Conservation (phyloP, 2,888 invertebrate genomes). For the Melanostoma mellinum region DNA sequence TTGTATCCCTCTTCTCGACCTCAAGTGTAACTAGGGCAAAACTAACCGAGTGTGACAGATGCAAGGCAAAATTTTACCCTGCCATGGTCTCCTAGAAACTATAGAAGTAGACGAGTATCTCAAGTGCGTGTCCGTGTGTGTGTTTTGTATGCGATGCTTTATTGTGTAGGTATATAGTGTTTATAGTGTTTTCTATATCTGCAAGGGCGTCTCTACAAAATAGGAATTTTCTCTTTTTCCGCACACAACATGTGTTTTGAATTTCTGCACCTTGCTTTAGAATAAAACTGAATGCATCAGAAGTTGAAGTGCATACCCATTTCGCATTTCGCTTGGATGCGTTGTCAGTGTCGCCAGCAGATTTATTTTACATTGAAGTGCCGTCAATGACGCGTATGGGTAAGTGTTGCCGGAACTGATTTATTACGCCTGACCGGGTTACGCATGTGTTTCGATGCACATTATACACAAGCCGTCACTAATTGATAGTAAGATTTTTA, state of each 20-base stretch:
- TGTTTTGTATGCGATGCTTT: not conserved
- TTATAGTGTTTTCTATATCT: slow-evolving; percentile 4
- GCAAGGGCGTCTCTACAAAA: slow-evolving; percentile 27
- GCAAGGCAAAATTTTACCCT: slow-evolving; percentile 32
- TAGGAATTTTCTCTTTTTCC: not conserved
- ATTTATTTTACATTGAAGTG: slow-evolving; percentile 51
- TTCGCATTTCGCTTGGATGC: slow-evolving; percentile 33
- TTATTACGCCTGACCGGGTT: slow-evolving; percentile 69
- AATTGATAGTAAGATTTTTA: slow-evolving; percentile 59
- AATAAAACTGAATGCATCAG: not conserved
- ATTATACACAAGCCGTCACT: slow-evolving; percentile 45
- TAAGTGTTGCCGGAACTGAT: slow-evolving; percentile 69
- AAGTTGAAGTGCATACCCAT: slow-evolving; percentile 1
- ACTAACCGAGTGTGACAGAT: slow-evolving; percentile 58
- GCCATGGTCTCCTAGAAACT: slow-evolving; percentile 10
- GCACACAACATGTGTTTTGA: slow-evolving; percentile 64
- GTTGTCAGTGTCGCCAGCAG: slow-evolving; percentile 50
- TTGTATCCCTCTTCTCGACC: slow-evolving; percentile 10
- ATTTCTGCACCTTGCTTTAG: slow-evolving; percentile 59
- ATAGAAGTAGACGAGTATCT: slow-evolving; percentile 11
- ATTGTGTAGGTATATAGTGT: not conserved
- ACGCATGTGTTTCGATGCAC: slow-evolving; percentile 51
- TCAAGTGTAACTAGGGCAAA: slow-evolving; percentile 35
- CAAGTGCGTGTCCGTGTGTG: slow-evolving; percentile 36
- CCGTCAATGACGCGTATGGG: slow-evolving; percentile 46